Evolutionary conservation across 2,888 invertebrate genomes (phyloP), one percentile per base, ranked within the genome.

Genomic region (Cyclophora punctaria): DNA sequence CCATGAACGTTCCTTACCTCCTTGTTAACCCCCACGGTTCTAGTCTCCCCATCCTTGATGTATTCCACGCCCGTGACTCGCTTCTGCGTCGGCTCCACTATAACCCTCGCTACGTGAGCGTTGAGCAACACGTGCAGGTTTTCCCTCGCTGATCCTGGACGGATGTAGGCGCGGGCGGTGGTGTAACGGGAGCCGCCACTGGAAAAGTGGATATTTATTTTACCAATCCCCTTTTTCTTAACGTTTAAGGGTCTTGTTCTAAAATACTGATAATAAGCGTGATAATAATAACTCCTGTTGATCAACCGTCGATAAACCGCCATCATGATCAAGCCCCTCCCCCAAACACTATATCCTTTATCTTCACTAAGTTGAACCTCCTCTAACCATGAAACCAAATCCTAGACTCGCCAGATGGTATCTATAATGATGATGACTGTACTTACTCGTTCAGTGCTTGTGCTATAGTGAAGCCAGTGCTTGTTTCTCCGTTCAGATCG

Each of bases 91-190:
- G 82, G 83, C 49, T 89, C 85, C 2, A 92, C 67, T 3, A 92
- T 67, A 7, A 93, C 80, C 59, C 83, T 90, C 0, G 92, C 90
- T 0, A 77, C 93, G 0, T 90, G 90, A 0, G 93, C 89, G 64
- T 93, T 91, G 0, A 93, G 67, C 53, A 91, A 76, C 0, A 93
- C 75, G 57, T 93, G 90, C 0, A 93, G 79, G 65, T 93, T 93
- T 0, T 79, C 73, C 2, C 92, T 85, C 7, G 86, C 68, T 0
- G 91, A 78, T 0, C 83, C 90, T 0, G 93, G 92, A 0, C 92
- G 84, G 1, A 93, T 76, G 71, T 88, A 93, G 0, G 92, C 92
- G 3, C 90, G 78, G 0, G 93, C 89, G 4, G 91, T 89, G 60
- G 91, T 92, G 55, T 90, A 83, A 33, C 93, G 86, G 1, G 90